Evolutionary conservation across 2,797 vertebrate genomes (phyloP).

Genomic region (Toxotes lorentzi): DNA sequence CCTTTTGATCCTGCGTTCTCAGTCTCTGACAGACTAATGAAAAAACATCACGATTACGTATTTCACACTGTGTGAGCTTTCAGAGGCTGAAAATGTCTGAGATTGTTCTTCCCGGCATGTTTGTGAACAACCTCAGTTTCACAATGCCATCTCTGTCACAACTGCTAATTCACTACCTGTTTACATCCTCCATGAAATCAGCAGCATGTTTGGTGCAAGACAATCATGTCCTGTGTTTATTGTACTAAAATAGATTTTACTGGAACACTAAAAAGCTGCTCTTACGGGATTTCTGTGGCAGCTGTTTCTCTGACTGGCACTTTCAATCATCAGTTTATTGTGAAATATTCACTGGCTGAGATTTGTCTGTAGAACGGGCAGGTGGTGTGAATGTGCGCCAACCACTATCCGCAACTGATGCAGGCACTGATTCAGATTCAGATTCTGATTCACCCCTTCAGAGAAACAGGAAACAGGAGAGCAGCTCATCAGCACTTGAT

Average conservation of each 20-base stretch:
- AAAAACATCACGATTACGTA: constrained; percentile 26
- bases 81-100: constrained; percentile 54
- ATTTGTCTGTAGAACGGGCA: constrained; percentile 21
- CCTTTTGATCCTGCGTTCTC: constrained; percentile 64
- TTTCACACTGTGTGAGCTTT: constrained; percentile 39
- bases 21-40: constrained; percentile 49
- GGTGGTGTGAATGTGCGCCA: not conserved
- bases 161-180: constrained; percentile 71
- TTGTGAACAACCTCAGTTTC: constrained; percentile 32
- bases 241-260: constrained; percentile 50
- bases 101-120: constrained; percentile 57
- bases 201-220: constrained; percentile 24
- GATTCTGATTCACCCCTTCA: constrained; percentile 16
- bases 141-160: constrained; percentile 62
- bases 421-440: constrained; percentile 23
- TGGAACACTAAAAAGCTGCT: constrained; percentile 39
- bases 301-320: constrained; percentile 1
- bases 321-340: constrained; percentile 1
- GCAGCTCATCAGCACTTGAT: constrained; percentile 34
- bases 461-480: constrained; percentile 12
- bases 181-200: constrained; percentile 63
- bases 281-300: constrained; percentile 17
- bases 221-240: constrained; percentile 63
- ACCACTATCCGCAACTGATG: constrained; percentile 2
- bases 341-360: constrained; percentile 8